Base-by-base conservation (phyloP, 1,140 invertebrate genomes). In the Polypedilum vanderplanki region DNA sequence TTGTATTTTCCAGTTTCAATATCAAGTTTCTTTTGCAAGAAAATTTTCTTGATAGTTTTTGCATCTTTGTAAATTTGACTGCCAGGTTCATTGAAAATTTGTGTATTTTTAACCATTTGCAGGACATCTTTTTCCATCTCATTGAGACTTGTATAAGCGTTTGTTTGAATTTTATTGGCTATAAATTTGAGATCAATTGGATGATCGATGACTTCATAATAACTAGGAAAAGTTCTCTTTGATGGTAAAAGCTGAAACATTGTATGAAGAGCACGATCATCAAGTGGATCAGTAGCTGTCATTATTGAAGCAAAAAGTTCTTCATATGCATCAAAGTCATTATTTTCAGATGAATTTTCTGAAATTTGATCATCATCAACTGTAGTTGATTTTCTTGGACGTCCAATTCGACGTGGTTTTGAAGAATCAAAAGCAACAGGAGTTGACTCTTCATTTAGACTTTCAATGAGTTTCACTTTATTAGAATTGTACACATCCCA, bases 1-100 rank as follows among this genome's bases (percentile, higher is more conserved):
- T 82, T 83, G 0, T 79, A 78, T 74, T 84, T 84, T 20, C 83
- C 84, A 10, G 77, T 77, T 70, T 85, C 83, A 20, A 83, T 76
- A 12, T 85, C 85, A 15, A 85, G 81, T 46, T 84, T 86, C 74
- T 82, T 83, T 20, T 85, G 83, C n/a, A 85, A 84, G 70, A 85
- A 79, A 5, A 80, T 81, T 41, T 94, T 96, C 79, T 94, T 94
- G 67, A 98, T 82, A 12, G 90, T 85, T 81, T 95, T 95, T 0
- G 96, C 96, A 85, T 98, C 94, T 83, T 96, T 98, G 80, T 98
- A 98, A 78, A 99, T 98, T 81, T 92, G 90, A 3, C 96, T 98
- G 0, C 95, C 95, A 0, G 97, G 95, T 81, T 98, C 97, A 83
- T 99, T 99, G 80, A 98, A 99, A 5, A 89, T 86, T 80, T 95